A percentile compares a stretch with the other conserved stretches of the same genome.
Evolutionary conservation across 2,113 vertebrate genomes (phyloP).

Genomic region (Pseudorectes ferrugineus): DNA sequence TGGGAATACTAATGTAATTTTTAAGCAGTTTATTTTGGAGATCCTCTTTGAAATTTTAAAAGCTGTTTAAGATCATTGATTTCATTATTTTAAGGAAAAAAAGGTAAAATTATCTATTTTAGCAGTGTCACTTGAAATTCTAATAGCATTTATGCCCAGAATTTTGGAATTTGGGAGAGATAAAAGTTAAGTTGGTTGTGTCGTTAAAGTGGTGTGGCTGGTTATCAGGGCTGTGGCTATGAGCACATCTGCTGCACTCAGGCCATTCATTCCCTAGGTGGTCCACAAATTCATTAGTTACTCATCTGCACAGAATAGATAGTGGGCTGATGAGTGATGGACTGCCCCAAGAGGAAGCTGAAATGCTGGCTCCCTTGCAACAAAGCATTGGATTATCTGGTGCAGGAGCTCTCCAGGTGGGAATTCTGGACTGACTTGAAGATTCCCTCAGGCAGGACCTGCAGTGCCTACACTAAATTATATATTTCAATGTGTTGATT

Average conservation of each 20-base stretch:
- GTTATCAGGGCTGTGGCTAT: neutral
- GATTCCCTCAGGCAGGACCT: neutral
- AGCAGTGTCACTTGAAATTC: neutral
- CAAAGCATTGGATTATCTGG: neutral
- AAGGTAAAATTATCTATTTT: neutral
- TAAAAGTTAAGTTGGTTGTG: rapidly evolving
- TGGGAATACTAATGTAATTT: neutral
- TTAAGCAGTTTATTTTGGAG: neutral
- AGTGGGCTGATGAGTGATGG: neutral
- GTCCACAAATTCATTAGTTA: neutral
- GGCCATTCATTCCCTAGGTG: neutral
- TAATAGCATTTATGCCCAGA: neutral
- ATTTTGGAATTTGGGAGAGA: neutral
- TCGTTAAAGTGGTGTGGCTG: neutral
- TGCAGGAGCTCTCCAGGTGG: neutral
- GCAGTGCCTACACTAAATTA: neutral
- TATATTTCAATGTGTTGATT: neutral
- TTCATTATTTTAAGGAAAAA: neutral
- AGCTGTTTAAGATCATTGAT: neutral
- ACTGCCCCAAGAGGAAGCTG: neutral
- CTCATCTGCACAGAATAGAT: neutral
- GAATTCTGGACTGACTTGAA: neutral
- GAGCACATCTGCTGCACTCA: neutral
- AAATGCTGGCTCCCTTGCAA: neutral
- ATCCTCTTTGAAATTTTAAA: neutral